These are phyloP conservation scores for Lynx canadensis DNA, from an alignment of 2,113 vertebrate species.

Conservation along the genomic window DNA sequence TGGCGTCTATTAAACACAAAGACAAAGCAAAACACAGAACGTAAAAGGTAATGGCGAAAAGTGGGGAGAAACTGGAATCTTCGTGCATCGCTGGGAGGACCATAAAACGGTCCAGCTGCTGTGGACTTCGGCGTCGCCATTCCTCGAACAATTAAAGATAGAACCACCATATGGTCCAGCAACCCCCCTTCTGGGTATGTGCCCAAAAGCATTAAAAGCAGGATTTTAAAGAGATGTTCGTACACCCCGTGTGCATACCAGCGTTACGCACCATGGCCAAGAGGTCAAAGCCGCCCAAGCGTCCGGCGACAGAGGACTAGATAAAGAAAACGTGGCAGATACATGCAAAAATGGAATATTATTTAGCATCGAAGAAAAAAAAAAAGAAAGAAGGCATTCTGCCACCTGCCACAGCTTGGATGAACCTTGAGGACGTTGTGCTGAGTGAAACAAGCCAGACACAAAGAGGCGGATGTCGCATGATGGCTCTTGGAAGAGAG, in stretches of 20 bases:
- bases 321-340: background rate
- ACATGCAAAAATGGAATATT: background rate
- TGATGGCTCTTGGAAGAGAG: no score
- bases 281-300: background rate
- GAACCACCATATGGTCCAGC: background rate
- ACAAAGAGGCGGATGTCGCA: background rate
- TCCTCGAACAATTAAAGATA: background rate
- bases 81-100: background rate
- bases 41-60: background rate
- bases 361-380: background rate
- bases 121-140: no score
- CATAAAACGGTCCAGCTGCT: background rate
- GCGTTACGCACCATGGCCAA: background rate
- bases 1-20: background rate
- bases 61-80: background rate
- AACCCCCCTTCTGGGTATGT: background rate
- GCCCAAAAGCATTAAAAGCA: background rate
- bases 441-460: background rate
- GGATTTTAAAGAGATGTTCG: background rate
- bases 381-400: background rate
- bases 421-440: background rate
- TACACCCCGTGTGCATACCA: background rate
- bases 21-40: background rate
- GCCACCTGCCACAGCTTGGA: no score
- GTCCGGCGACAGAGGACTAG: background rate